phyloP scores from a whole-genome alignment of 2,888 invertebrate genomes.

The Macrophya alboannulata region DNA sequence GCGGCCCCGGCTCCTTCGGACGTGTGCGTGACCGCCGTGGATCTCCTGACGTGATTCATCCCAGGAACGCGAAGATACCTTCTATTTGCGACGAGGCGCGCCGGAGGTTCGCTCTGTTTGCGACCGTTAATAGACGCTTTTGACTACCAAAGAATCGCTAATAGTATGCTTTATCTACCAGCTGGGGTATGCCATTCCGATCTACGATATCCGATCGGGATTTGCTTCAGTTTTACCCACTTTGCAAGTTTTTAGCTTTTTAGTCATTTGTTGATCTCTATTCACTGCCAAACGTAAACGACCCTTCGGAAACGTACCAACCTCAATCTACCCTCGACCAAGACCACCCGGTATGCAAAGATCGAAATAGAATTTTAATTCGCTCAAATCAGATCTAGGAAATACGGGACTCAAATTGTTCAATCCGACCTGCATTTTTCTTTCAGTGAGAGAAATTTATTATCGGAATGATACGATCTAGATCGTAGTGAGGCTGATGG shows the following conservation, averaged over 20 bases:
- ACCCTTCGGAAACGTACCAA: not conserved
- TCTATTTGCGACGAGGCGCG: slow-evolving; percentile 73
- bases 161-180: slow-evolving; percentile 37
- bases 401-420: slow-evolving; percentile 17
- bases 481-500: too few relatives aligned
- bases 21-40: slow-evolving; percentile 34
- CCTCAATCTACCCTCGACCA: not conserved
- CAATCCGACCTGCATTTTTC: not conserved
- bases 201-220: not conserved
- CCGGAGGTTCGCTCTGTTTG: slow-evolving; percentile 74
- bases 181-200: slow-evolving; percentile 25
- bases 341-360: not conserved
- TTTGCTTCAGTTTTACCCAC: not conserved
- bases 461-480: too few relatives aligned
- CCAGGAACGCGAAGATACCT: slow-evolving; percentile 72
- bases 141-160: slow-evolving; percentile 57
- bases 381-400: slow-evolving; percentile 35
- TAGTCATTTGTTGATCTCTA: not conserved
- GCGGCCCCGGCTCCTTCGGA: slow-evolving; percentile 25
- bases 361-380: slow-evolving; percentile 45
- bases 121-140: slow-evolving; percentile 73
- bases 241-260: not conserved
- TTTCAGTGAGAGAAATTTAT: not conserved
- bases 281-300: not conserved
- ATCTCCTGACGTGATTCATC: slow-evolving; percentile 68